Evolutionary conservation across 2,888 invertebrate species (phyloP).

Genomic region (Theristus sp.): DNA sequence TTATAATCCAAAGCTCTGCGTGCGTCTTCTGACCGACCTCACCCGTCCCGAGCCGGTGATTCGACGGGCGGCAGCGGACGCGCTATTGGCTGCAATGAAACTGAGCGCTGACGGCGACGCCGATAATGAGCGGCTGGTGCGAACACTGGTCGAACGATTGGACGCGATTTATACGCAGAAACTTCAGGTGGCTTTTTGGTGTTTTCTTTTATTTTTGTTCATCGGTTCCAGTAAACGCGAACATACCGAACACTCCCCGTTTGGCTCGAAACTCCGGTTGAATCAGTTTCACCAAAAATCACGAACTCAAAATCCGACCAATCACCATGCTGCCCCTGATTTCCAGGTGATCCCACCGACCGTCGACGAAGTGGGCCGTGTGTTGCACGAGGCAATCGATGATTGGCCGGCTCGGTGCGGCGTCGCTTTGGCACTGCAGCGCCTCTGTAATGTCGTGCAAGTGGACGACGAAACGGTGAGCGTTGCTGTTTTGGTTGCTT

Average conservation of each 20-base stretch:
- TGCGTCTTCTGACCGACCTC: background rate
- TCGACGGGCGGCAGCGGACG: background rate
- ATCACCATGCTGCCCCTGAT: too few relatives aligned
- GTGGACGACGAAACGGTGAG: background rate
- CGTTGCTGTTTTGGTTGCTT: background rate
- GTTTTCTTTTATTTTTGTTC: background rate
- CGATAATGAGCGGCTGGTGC: background rate
- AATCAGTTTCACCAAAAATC: too few relatives aligned
- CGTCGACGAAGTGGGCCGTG: slow-evolving; percentile 75
- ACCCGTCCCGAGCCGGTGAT: background rate
- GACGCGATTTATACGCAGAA: background rate
- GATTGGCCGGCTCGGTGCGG: slow-evolving; percentile 77
- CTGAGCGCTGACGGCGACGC: background rate
- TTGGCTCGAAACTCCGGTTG: too few relatives aligned
- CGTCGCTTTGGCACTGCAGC: slow-evolving; percentile 53
- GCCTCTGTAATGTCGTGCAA: background rate
- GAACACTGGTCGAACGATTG: background rate
- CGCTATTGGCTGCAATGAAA: background rate
- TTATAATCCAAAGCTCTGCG: too few relatives aligned
- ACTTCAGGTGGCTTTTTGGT: background rate
- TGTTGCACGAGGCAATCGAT: slow-evolving; percentile 57
- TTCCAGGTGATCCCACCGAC: slow-evolving; percentile 30
- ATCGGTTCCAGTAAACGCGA: background rate
- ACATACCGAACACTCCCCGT: too few relatives aligned
- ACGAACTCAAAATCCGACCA: too few relatives aligned